Base-by-base conservation (phyloP, 2,888 invertebrate genomes). In the Watsonalla cultraria region DNA sequence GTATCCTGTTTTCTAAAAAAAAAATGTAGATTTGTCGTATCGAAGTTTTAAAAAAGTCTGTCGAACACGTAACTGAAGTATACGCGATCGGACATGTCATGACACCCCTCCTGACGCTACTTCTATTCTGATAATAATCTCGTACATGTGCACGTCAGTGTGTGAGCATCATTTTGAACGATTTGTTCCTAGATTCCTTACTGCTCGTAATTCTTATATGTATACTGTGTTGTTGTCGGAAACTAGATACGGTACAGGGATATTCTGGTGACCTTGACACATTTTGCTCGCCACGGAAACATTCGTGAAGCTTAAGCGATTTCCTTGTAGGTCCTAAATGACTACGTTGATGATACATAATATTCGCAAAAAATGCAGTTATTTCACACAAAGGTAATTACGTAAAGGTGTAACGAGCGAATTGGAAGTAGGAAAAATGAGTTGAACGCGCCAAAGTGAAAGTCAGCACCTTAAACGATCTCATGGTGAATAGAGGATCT, bases 401-500 rank as follows among this genome's bases (percentile, higher is more conserved):
- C 42, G 11, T 11, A 42, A 42, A 42, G 42, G 46, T 47, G 24
- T 49, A 37, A 37, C 37, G 6, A 39, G 49, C 37, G 49, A 49
- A 49, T 13, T 37, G 34, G 49, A 39, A 37, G 37, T 37, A 39
- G 39, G 14, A 49, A 49, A 49, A 48, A 48, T 48, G 35, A 48
- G 47, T 33, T 34, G 24, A 24, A 46, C 47, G 39, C 45, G 51
- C n/a, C 11, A 50, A 49, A 9, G 37, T 37, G 14, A 37, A 49
- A 49, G 49, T 49, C 37, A 37, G 49, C 49, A 14, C 37, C 39
- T 51, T 51, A 54, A 61, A 61, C 62, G 58, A 70, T 64, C 59
- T 57, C 51, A 45, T 54, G 57, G 58, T 70, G 68, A 69, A 69
- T 68, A 65, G 63, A 63, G 62, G 60, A 53, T 65, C 62, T 51